Percentiles rank a stretch among this genome's conserved stretches.
phyloP scores from a whole-genome alignment of 2,888 invertebrate genomes.

The Rugalucina vietnamica region DNA sequence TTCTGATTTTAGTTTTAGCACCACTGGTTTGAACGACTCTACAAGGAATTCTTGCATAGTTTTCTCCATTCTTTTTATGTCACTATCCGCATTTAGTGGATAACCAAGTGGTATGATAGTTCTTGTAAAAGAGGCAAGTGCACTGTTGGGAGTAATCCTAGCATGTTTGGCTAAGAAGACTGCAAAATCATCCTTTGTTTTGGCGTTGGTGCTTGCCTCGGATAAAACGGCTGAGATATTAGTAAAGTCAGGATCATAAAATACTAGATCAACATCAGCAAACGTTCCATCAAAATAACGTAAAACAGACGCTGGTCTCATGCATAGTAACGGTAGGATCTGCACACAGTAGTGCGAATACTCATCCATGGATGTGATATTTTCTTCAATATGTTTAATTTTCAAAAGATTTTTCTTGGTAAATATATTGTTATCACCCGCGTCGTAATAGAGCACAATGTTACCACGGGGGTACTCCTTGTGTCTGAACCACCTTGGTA shows the following conservation, averaged over 20 bases:
- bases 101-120: conserved; percentile 65
- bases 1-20: conserved; percentile 33
- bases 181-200: conserved; percentile 60
- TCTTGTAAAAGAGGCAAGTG: conserved; percentile 56
- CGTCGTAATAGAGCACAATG: conserved; percentile 68
- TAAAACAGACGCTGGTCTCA: conserved; percentile 63
- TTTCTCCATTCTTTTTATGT: conserved; percentile 53
- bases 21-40: conserved; percentile 46
- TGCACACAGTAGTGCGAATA: conserved; percentile 60
- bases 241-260: conserved; percentile 68
- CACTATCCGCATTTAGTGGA: conserved; percentile 51
- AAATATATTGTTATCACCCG: conserved; percentile 71
- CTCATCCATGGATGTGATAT: conserved; percentile 39
- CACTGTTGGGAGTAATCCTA: conserved; percentile 42
- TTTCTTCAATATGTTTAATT: conserved; percentile 69
- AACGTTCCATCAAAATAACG: conserved; percentile 74
- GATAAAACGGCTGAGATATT: conserved; percentile 67
- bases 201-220: conserved; percentile 58
- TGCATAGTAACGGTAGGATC: conserved; percentile 38
- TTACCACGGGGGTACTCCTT: conserved; percentile 55
- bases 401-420: conserved; percentile 65
- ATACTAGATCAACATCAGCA: conserved; percentile 57
- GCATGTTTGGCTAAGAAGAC: conserved; percentile 62
- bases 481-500: conserved; percentile 52
- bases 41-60: conserved; percentile 56